Conservation (phyloP, 2,888 invertebrate species). For the Tinea semifulvella region DNA sequence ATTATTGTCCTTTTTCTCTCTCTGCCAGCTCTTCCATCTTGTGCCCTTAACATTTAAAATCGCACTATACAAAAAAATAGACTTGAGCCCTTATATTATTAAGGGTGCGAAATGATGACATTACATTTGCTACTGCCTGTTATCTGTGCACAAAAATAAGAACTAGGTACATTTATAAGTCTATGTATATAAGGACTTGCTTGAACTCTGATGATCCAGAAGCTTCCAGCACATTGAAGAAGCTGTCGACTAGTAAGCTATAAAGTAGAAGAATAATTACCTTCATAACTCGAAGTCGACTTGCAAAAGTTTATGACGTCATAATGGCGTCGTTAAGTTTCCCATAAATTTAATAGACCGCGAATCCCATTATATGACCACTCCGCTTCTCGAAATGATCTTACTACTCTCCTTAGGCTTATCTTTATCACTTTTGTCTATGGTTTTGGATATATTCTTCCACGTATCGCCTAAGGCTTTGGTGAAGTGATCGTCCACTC, state of each 20-base stretch:
- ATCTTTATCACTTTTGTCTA: conserved; percentile 31
- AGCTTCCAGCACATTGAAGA: neutral
- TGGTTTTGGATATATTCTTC: conserved; percentile 71
- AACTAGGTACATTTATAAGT: too few relatives aligned
- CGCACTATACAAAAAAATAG: too few relatives aligned
- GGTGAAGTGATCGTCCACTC: conserved; percentile 91
- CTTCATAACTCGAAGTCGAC: conserved; percentile 24
- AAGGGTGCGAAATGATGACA: too few relatives aligned
- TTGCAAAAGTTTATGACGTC: conserved; percentile 55
- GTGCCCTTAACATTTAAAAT: too few relatives aligned
- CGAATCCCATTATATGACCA: conserved; percentile 54
- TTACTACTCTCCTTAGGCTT: conserved; percentile 47
- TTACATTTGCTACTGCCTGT: too few relatives aligned
- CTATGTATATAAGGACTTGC: too few relatives aligned
- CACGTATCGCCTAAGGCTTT: conserved; percentile 89
- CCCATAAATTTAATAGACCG: conserved; percentile 47
- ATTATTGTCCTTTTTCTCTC: too few relatives aligned
- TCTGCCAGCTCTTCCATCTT: too few relatives aligned
- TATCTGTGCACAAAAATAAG: too few relatives aligned
- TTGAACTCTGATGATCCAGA: neutral
- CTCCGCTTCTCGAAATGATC: conserved; percentile 59
- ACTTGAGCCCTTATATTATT: too few relatives aligned
- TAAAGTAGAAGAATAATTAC: conserved; percentile 3
- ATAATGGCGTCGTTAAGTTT: conserved; percentile 41
- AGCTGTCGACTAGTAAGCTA: neutral